Base-by-base conservation (phyloP, 1,140 invertebrate species). In the Pectinophora gossypiella region DNA sequence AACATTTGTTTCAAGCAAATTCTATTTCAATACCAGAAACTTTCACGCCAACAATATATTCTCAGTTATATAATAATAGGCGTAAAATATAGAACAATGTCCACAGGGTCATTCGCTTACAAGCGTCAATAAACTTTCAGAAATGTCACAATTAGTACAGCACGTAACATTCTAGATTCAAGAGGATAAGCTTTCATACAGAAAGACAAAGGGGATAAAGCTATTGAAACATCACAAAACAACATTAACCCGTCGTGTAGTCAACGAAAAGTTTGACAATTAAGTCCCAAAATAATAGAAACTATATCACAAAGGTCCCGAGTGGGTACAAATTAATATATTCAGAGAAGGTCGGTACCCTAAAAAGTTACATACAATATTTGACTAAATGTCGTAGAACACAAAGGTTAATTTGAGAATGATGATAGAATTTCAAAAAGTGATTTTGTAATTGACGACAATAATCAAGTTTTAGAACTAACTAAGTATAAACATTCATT, bases 221-320 rank as follows among this genome's bases (percentile, higher is more conserved):
- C 63, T 59, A 70, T 76, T 66, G 61, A 59, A 73, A 68, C 67
- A 66, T 64, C 67, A 56, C 51, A 65, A 59, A 72, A 68, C 19
- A 72, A 66, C 23, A 82, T 82, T 78, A 78, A 73, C 69, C 75
- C 71, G 59, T 51, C 55, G 59, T 73, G 73, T 72, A 69, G 74
- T 72, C 76, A 70, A 57, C 48, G 38, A 40, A 40, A 76, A 76
- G 65, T 73, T 76, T 71, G 69, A 83, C 76, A 80, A 83, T 80
- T 83, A 76, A 75, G 64, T 55, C 57, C 48, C 51, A 46, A 62
- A 71, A 79, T 79, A 76, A 83, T 80, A 76, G 75, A 83, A 79
- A 76, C 78, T 81, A 71, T 66, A 62, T 61, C 58, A 79, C 36
- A 40, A 40, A 15, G 16, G 36, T 1, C 12, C 12, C n/a, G 1